phyloP scores from a whole-genome alignment of 2,797 vertebrate species.

The Capromys pilorides region DNA sequence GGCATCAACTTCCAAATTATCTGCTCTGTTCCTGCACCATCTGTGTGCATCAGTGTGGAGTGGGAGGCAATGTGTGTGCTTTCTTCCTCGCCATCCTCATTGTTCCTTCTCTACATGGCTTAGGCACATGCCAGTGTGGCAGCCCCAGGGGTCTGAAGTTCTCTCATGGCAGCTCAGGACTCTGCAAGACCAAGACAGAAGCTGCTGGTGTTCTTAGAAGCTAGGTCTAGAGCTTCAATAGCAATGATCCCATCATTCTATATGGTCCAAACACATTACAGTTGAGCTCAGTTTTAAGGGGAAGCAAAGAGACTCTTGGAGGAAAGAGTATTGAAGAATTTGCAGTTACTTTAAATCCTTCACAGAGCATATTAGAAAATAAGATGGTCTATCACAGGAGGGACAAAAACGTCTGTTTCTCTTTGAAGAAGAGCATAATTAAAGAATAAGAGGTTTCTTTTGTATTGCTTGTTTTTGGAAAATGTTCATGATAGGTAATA shows the following conservation, averaged over 20 bases:
- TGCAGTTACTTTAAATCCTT: not conserved
- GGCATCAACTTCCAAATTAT: not conserved
- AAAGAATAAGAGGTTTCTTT: constrained; percentile 12
- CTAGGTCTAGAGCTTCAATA: not conserved
- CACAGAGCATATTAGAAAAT: not conserved
- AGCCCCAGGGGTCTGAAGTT: not conserved
- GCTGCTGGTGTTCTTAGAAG: not conserved
- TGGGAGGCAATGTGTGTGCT: too few species aligned
- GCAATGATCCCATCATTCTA: not conserved
- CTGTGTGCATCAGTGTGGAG: not conserved
- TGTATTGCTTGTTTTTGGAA: constrained; percentile 12
- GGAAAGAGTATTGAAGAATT: not conserved
- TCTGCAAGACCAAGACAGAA: not conserved
- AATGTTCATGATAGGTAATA: constrained; percentile 7
- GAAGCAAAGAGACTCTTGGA: not conserved
- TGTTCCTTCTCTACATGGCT: not conserved
- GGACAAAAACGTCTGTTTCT: not conserved
- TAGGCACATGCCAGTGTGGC: not conserved
- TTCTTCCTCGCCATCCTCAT: not conserved
- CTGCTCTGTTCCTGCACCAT: not conserved
- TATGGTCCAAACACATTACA: not conserved
- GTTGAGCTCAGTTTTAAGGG: not conserved
- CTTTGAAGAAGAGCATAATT: not conserved
- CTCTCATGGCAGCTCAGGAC: not conserved
- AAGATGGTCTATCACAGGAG: not conserved